Conservation (phyloP, 2,797 vertebrate species). For the Buceros bicornis region DNA sequence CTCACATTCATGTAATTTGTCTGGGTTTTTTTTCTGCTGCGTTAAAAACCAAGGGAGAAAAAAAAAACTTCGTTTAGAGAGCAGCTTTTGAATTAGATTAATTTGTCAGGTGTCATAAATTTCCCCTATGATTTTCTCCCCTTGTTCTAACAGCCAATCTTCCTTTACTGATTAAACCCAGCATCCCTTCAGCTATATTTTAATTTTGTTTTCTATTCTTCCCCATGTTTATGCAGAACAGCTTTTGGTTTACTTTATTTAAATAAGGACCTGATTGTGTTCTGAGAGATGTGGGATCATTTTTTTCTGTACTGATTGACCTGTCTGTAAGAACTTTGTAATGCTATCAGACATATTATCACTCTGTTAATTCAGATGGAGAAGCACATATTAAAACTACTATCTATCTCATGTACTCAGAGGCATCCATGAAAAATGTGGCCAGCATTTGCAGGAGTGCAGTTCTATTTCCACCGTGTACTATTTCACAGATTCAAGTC, state of each 20-base stretch:
- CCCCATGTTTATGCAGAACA: neutral
- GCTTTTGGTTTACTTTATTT: neutral
- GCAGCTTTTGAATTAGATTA: slow-evolving; percentile 4
- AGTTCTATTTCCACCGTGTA: neutral
- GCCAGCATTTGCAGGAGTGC: neutral
- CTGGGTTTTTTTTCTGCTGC: neutral
- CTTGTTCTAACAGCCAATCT: neutral
- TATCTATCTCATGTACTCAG: neutral
- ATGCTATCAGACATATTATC: neutral
- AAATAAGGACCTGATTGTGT: neutral
- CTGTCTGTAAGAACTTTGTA: neutral
- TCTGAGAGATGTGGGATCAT: neutral
- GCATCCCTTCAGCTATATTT: neutral
- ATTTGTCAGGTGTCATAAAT: slow-evolving; percentile 29
- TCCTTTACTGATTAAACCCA: slow-evolving; percentile 18
- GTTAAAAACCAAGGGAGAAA: neutral
- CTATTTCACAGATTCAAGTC: neutral
- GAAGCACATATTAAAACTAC: neutral
- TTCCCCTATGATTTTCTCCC: neutral
- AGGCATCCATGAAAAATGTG: neutral
- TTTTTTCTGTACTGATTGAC: neutral
- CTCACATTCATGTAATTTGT: neutral
- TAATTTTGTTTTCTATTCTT: neutral
- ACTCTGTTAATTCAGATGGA: neutral
- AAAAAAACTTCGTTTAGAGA: neutral